Conservation (phyloP, 2,888 invertebrate species). For the Idaea dimidiata region DNA sequence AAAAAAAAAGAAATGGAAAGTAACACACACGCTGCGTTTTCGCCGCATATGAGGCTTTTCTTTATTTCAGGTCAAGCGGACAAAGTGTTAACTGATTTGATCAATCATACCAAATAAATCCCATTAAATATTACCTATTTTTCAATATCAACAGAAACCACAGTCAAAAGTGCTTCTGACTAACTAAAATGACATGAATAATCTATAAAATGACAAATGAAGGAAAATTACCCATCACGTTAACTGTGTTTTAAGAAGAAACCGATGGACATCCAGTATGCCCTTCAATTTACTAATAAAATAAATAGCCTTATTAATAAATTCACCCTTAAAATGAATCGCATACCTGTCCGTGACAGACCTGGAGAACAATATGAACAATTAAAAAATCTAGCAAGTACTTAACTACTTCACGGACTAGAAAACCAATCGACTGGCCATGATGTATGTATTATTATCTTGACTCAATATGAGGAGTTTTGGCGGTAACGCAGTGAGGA, state of each 20-base stretch:
- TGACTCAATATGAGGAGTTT: too few species aligned
- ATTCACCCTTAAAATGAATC: neutral
- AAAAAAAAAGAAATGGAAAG: too few species aligned
- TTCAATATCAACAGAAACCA: neutral
- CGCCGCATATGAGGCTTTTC: too few species aligned
- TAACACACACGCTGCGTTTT: too few species aligned
- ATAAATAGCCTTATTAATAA: conserved; percentile 1
- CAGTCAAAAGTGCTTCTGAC: neutral
- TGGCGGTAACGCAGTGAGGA: too few species aligned
- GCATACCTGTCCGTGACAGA: conserved; percentile 55
- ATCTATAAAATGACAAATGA: neutral
- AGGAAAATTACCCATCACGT: neutral
- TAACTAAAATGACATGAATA: neutral
- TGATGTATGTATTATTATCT: too few species aligned
- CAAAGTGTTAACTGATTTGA: neutral
- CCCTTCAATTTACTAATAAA: conserved; percentile 7
- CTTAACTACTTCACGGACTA: neutral
- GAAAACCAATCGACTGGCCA: neutral
- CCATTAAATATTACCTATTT: neutral
- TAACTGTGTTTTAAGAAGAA: neutral
- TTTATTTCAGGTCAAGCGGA: too few species aligned
- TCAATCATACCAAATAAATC: neutral
- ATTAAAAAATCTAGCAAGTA: neutral
- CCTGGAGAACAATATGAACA: conserved; percentile 44
- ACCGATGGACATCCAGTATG: too few species aligned